These are phyloP conservation scores for Gephyroberyx darwinii DNA, from an alignment of 2,797 vertebrate genomes.

Conservation along the genomic window DNA sequence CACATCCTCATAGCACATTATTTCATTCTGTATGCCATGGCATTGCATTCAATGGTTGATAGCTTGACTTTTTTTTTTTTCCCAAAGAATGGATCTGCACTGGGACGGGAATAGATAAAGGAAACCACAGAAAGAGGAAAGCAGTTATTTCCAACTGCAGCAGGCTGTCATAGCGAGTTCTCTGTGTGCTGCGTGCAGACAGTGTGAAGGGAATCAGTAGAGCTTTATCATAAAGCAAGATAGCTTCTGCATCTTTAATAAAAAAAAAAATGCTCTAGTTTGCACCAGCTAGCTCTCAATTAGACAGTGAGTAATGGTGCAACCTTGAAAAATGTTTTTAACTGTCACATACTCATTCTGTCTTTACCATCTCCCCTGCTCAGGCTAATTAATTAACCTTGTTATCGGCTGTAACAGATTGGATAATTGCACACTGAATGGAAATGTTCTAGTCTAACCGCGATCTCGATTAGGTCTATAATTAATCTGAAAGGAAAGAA, in stretches of 20 bases:
- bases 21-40: conserved; percentile 3
- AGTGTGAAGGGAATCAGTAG: conserved; percentile 28
- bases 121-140: not conserved
- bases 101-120: conserved; percentile 5
- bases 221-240: conserved; percentile 7
- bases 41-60: not conserved
- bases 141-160: not conserved
- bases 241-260: conserved; percentile 13
- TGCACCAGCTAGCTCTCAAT: conserved; percentile 31
- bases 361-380: conserved; percentile 52
- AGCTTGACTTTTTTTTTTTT: not conserved
- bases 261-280: conserved; percentile 7
- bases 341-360: conserved; percentile 52
- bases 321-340: conserved; percentile 52
- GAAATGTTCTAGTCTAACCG: conserved; percentile 61
- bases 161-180: conserved; percentile 4
- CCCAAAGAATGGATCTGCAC: not conserved
- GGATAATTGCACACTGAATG: conserved; percentile 71
- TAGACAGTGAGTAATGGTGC: conserved; percentile 50
- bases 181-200: not conserved
- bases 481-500: conserved; percentile 63
- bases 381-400: conserved; percentile 69
- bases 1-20: not conserved
- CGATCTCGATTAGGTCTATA: conserved; percentile 70
- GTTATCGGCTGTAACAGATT: conserved; percentile 68